These are phyloP conservation scores for Esox masquinongy DNA, from an alignment of 2,797 vertebrate species.

Conservation along the genomic window DNA sequence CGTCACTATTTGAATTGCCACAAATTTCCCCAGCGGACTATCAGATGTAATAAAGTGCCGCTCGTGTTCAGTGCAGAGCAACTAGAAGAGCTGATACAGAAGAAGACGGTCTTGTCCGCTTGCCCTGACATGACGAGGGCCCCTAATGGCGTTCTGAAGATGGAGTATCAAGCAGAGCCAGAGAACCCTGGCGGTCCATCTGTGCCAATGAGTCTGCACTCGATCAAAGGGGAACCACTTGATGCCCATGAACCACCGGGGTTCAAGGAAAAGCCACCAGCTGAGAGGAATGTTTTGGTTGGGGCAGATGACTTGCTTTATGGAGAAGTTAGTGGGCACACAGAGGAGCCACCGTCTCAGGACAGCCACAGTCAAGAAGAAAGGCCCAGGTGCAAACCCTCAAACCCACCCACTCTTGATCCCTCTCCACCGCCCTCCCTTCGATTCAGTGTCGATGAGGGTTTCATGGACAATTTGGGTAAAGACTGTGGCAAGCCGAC, in stretches of 20 bases:
- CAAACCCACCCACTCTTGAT: slow-evolving; percentile 71
- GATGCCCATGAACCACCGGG: slow-evolving; percentile 45
- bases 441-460: slow-evolving; percentile 62
- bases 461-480: slow-evolving; percentile 56
- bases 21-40: slow-evolving; percentile 72
- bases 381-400: slow-evolving; percentile 59
- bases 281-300: slow-evolving; percentile 65
- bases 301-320: slow-evolving; percentile 73
- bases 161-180: slow-evolving; percentile 69
- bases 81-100: slow-evolving; percentile 79
- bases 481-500: slow-evolving; percentile 68
- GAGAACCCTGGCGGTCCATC: slow-evolving; percentile 55
- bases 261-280: slow-evolving; percentile 55
- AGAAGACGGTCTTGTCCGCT: slow-evolving; percentile 68
- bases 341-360: slow-evolving; percentile 48
- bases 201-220: slow-evolving; percentile 65
- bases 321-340: slow-evolving; percentile 59
- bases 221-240: slow-evolving; percentile 53
- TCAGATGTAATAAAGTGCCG: slow-evolving; percentile 72
- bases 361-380: slow-evolving; percentile 55
- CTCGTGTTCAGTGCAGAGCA: slow-evolving; percentile 79
- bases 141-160: slow-evolving; percentile 69
- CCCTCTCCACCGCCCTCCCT: slow-evolving; percentile 75
- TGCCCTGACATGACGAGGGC: slow-evolving; percentile 41
- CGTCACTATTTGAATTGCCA: slow-evolving; percentile 90